Percentiles rank a stretch among this genome's conserved stretches.
phyloP scores from a whole-genome alignment of 2,888 invertebrate genomes.

The Trichopoda pennipes region DNA sequence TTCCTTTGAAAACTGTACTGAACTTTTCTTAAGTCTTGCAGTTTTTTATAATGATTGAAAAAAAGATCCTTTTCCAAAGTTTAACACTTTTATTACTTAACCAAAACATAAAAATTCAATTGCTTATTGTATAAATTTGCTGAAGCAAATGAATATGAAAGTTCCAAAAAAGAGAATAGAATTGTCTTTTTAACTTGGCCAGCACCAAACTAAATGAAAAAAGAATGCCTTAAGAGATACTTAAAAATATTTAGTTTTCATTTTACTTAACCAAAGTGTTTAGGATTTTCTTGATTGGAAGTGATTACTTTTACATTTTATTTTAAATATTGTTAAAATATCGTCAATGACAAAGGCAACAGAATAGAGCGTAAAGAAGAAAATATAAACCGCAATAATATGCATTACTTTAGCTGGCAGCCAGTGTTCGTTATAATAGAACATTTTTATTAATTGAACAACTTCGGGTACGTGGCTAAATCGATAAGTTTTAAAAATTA shows the following conservation, averaged over 20 bases:
- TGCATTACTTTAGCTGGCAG: conserved; percentile 46
- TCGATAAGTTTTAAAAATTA: neutral
- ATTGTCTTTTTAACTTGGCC: neutral
- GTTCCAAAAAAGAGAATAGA: conserved; percentile 1
- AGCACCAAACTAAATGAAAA: neutral
- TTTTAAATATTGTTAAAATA: conserved; percentile 25
- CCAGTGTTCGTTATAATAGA: conserved; percentile 21
- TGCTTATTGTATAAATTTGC: conserved; percentile 34
- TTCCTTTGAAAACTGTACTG: neutral
- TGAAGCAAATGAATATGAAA: conserved; percentile 19
- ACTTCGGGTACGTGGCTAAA: neutral
- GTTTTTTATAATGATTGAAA: conserved; percentile 26
- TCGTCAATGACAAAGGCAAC: conserved; percentile 14
- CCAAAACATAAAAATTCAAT: conserved; percentile 57
- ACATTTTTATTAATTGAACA: conserved; percentile 20
- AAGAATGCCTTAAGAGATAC: conserved; percentile 37
- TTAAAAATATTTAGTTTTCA: conserved; percentile 45
- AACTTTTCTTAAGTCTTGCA: neutral
- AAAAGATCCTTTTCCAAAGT: conserved; percentile 43
- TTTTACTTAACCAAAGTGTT: conserved; percentile 40
- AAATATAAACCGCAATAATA: conserved; percentile 33
- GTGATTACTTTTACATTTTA: neutral
- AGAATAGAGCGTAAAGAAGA: conserved; percentile 8
- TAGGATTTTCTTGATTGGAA: conserved; percentile 16
- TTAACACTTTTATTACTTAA: conserved; percentile 42